Evolutionary conservation across 2,888 invertebrate species (phyloP).

Genomic region (Microctonus brassicae): DNA sequence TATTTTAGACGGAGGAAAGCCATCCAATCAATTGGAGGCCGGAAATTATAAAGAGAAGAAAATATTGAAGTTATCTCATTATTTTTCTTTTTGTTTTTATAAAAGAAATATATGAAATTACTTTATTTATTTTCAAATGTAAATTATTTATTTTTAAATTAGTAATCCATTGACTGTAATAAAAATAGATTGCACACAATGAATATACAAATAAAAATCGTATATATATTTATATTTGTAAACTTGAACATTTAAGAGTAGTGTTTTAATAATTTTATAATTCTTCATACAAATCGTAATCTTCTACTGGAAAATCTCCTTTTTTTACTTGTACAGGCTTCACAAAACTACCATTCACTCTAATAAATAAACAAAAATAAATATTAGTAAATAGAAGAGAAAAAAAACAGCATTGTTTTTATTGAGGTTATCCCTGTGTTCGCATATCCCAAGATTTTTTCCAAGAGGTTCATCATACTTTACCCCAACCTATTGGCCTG

Average conservation of each 20-base stretch:
- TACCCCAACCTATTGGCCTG: slow-evolving; percentile 91
- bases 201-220: neutral
- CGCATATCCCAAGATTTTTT: slow-evolving; percentile 78
- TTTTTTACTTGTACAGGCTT: slow-evolving; percentile 84
- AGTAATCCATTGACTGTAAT: too few relatives aligned
- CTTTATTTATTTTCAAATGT: too few relatives aligned
- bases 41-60: slow-evolving; percentile 92
- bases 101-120: too few relatives aligned
- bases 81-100: too few relatives aligned
- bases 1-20: slow-evolving; percentile 85
- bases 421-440: too few relatives aligned
- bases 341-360: slow-evolving; percentile 92
- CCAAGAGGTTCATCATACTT: slow-evolving; percentile 97
- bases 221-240: neutral
- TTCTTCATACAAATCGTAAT: slow-evolving; percentile 84
- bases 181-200: too few relatives aligned
- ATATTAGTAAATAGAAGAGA: neutral
- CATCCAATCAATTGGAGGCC: slow-evolving; percentile 99
- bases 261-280: slow-evolving; percentile 69
- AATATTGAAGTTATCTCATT: too few relatives aligned
- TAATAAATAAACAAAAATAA: slow-evolving; percentile 62
- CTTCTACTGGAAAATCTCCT: slow-evolving; percentile 94
- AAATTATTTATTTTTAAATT: too few relatives aligned
- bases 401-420: neutral
- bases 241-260: neutral